These are phyloP conservation scores for Cyanistes caeruleus DNA, from an alignment of 2,113 vertebrate species.

Conservation along the genomic window DNA sequence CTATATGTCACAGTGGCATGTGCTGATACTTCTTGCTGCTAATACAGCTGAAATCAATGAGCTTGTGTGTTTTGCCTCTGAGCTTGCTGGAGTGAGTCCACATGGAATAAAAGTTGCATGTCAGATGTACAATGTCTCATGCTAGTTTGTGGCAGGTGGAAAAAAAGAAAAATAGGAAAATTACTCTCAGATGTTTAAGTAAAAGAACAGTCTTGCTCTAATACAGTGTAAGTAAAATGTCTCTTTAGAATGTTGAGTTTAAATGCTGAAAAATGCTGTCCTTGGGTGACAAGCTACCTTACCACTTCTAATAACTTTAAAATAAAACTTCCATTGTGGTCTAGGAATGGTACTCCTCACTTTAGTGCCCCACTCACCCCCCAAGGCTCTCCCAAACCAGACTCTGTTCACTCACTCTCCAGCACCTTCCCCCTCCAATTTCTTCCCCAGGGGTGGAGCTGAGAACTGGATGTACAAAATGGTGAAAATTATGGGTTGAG, in stretches of 20 bases:
- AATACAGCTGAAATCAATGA: not conserved
- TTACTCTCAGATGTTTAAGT: not conserved
- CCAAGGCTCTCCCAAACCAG: not conserved
- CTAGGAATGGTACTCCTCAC: not conserved
- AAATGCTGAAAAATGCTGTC: not conserved
- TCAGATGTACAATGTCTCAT: not conserved
- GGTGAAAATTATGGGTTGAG: not conserved
- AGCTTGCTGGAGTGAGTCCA: not conserved
- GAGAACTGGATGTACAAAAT: not conserved
- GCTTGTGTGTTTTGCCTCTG: not conserved
- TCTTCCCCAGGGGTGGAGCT: not conserved
- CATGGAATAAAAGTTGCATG: not conserved
- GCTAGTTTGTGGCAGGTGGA: not conserved
- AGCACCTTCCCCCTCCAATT: not conserved
- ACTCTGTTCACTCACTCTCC: fast-evolving
- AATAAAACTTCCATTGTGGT: not conserved
- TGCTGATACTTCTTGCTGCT: not conserved
- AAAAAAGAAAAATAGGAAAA: not conserved
- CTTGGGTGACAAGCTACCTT: not conserved
- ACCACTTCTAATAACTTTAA: not conserved
- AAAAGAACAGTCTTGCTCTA: not conserved
- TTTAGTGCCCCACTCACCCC: fast-evolving
- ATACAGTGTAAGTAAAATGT: not conserved
- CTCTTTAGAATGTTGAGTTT: not conserved
- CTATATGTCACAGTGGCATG: not conserved